Conservation (phyloP, 2,888 invertebrate genomes). For the Pammene fasciana region DNA sequence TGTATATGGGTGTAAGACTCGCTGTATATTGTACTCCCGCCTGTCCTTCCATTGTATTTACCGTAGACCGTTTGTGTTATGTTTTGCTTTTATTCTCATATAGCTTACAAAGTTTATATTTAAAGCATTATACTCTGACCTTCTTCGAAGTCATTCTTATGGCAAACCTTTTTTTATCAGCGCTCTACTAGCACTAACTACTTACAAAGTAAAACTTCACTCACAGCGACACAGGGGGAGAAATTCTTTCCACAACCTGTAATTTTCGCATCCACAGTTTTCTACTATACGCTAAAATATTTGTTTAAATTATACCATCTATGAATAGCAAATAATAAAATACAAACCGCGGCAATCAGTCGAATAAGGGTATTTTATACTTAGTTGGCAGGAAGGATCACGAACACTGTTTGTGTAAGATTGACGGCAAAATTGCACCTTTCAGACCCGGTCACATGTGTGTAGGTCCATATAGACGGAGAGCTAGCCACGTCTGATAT, state of each 20-base stretch:
- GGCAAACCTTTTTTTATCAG: not conserved
- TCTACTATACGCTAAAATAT: conserved; percentile 44
- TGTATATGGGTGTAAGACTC: conserved; percentile 53
- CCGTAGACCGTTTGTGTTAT: conserved; percentile 36
- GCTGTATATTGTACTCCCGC: conserved; percentile 53
- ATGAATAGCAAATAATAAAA: conserved; percentile 27
- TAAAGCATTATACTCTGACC: conserved; percentile 11
- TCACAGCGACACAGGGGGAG: conserved; percentile 49
- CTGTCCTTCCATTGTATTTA: conserved; percentile 36
- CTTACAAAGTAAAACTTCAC: conserved; percentile 47
- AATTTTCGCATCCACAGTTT: conserved; percentile 51
- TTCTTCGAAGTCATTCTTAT: not conserved
- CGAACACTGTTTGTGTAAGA: conserved; percentile 29
- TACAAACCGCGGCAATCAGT: conserved; percentile 22
- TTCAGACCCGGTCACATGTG: conserved; percentile 29
- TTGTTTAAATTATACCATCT: conserved; percentile 53
- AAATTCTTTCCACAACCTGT: conserved; percentile 49
- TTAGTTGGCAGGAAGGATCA: conserved; percentile 21
- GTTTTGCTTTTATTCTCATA: conserved; percentile 12
- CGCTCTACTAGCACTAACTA: conserved; percentile 10
- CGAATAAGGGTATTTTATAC: conserved; percentile 26
- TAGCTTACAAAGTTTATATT: not conserved
- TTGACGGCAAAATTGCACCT: conserved; percentile 56
- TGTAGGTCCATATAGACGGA: too few relatives aligned
- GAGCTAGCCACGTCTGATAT: too few relatives aligned